Percentiles rank a stretch among this genome's conserved stretches.
Evolutionary conservation across 1,140 invertebrate species (phyloP).

Genomic region (Zophobas morio): DNA sequence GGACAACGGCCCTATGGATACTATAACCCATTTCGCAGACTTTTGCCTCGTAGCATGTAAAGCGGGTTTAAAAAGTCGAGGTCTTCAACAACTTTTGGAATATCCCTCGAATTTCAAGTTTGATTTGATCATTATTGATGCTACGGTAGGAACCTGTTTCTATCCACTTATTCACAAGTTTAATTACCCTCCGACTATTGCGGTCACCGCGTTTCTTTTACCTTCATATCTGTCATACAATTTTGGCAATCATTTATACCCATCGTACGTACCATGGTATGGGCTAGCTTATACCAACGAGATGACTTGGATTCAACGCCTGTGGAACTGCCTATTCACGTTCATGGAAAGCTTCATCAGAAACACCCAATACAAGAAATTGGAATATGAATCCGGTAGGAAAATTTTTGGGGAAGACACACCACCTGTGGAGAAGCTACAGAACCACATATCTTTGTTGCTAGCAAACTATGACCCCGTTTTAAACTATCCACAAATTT

Average conservation of each 20-base stretch:
- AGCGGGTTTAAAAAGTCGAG: background rate
- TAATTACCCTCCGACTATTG: constrained; percentile 16
- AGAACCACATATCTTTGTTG: constrained; percentile 52
- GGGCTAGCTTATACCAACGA: background rate
- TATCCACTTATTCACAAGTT: background rate
- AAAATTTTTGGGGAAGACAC: constrained; percentile 48
- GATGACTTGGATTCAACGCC: background rate
- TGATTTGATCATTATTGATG: constrained; percentile 60
- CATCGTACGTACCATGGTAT: background rate
- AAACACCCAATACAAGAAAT: background rate
- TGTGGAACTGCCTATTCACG: constrained; percentile 1
- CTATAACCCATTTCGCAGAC: background rate
- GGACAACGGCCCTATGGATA: background rate
- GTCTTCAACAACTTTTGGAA: constrained; percentile 36
- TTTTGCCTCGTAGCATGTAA: background rate
- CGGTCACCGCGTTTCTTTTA: constrained; percentile 6
- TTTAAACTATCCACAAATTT: constrained; percentile 64
- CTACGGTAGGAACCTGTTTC: constrained; percentile 54
- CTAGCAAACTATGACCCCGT: constrained; percentile 68
- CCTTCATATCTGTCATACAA: constrained; percentile 5
- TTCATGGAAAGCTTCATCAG: background rate
- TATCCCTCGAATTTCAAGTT: constrained; percentile 57
- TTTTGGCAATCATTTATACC: constrained; percentile 1
- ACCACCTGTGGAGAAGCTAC: constrained; percentile 39
- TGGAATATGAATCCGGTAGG: background rate